Base-by-base conservation (phyloP, 2,113 vertebrate species). In the Syngnathus floridae region DNA sequence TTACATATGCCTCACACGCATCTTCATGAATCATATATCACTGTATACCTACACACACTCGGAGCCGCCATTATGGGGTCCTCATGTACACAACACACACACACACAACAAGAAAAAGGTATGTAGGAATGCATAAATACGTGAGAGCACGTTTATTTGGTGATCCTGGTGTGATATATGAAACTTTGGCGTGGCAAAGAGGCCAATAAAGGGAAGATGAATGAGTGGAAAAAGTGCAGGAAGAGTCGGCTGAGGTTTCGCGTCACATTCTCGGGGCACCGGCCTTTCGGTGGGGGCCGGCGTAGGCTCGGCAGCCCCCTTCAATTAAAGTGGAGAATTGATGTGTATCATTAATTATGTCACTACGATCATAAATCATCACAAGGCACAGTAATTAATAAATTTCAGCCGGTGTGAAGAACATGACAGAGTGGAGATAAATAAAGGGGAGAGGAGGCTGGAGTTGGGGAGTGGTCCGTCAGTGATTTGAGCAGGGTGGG, bases 341-440 rank as follows among this genome's bases (percentile, higher is more conserved):
- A 95, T 95, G 92, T 92, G 90, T 93, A 93, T 94, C 92, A 94
- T 96, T 96, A 96, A 95, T 97, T 94, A 96, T 71, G 88, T 94
- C 94, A 94, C 91, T 91, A 91, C 94, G 94, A 94, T 93, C 93
- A 94, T 96, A 95, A 94, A 96, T 96, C 93, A 94, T 92, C 87
- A 91, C 86, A 92, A 91, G 94, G 88, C 90, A 85, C 88, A 90
- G 87, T 90, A 94, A 96, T 95, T 95, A 95, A 94, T 97, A 95
- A 94, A 93, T 95, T 93, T 94, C 91, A 91, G 92, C 88, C 91
- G 88, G 87, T 89, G 80, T 90, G 88, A 93, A 91, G 92, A 93
- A 93, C 91, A 92, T 93, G 92, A 94, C 91, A 93, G 86, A 89
- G 87, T 90, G 74, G 91, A 93, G 89, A 94, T 93, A 93, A 93